These are phyloP conservation scores for Garrulus glandarius DNA, from an alignment of 2,797 vertebrate genomes.

Conservation along the genomic window DNA sequence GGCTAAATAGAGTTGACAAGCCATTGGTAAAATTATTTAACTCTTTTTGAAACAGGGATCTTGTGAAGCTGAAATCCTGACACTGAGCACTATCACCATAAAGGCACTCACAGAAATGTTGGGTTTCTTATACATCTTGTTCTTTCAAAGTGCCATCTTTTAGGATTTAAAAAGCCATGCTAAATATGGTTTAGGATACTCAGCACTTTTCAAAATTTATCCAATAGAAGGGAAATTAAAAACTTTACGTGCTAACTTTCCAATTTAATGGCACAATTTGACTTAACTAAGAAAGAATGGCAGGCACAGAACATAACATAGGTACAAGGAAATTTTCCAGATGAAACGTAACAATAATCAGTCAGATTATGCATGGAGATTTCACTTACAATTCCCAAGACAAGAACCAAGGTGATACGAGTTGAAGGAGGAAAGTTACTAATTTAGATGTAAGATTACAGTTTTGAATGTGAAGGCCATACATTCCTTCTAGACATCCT, in stretches of 20 bases:
- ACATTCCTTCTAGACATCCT: not conserved
- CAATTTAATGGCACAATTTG: not conserved
- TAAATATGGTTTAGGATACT: not conserved
- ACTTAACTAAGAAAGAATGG: not conserved
- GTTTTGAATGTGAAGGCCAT: not conserved
- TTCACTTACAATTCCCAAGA: not conserved
- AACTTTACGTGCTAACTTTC: not conserved
- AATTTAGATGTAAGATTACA: not conserved
- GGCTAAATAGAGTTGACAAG: not conserved
- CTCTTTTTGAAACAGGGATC: not conserved
- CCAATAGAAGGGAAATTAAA: not conserved
- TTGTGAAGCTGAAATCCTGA: not conserved
- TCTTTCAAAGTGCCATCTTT: not conserved
- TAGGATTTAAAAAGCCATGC: not conserved
- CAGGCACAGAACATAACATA: not conserved
- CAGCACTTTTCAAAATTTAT: not conserved
- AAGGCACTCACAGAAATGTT: not conserved
- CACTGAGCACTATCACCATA: not conserved
- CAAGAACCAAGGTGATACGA: not conserved
- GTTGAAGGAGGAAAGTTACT: not conserved
- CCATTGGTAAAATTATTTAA: not conserved
- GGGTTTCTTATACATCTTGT: not conserved
- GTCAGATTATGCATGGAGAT: not conserved
- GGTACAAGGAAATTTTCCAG: not conserved
- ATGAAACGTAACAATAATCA: not conserved